Conservation (phyloP, 2,888 invertebrate genomes). For the Eretmocerus hayati region DNA sequence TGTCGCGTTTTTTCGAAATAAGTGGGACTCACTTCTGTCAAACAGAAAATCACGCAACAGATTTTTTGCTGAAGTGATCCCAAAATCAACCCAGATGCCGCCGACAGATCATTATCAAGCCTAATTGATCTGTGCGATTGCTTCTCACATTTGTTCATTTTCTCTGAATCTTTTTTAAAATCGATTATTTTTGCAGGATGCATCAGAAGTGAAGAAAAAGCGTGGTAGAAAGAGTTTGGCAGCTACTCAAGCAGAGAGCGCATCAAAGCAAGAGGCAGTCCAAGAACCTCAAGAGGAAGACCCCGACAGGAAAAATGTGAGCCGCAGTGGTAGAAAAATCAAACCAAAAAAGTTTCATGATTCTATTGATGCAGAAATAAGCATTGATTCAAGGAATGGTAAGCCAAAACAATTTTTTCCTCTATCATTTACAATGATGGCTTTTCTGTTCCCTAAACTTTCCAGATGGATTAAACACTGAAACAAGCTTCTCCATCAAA, state of each 20-base stretch:
- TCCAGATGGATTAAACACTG: no score
- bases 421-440: no score
- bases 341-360: slow-evolving; percentile 55
- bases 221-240: slow-evolving; percentile 32
- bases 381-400: slow-evolving; percentile 37
- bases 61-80: slow-evolving; percentile 27
- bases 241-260: slow-evolving; percentile 27
- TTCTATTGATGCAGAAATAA: slow-evolving; percentile 38
- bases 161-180: no score
- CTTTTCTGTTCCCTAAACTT: no score
- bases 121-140: slow-evolving; percentile 50
- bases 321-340: slow-evolving; percentile 68
- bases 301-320: slow-evolving; percentile 55
- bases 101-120: slow-evolving; percentile 49
- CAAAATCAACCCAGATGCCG: slow-evolving; percentile 44
- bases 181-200: slow-evolving; percentile 26
- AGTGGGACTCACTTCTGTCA: not conserved
- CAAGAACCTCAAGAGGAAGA: slow-evolving; percentile 46
- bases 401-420: no score
- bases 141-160: slow-evolving; percentile 43
- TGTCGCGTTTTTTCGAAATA: no score
- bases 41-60: slow-evolving; percentile 7
- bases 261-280: slow-evolving; percentile 31
- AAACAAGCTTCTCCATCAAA: no score
- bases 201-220: slow-evolving; percentile 33